A percentile compares a stretch with the other conserved stretches of the same genome.
These are phyloP conservation scores for Rafetus swinhoei DNA, from an alignment of 2,113 vertebrate genomes.

Conservation along the genomic window DNA sequence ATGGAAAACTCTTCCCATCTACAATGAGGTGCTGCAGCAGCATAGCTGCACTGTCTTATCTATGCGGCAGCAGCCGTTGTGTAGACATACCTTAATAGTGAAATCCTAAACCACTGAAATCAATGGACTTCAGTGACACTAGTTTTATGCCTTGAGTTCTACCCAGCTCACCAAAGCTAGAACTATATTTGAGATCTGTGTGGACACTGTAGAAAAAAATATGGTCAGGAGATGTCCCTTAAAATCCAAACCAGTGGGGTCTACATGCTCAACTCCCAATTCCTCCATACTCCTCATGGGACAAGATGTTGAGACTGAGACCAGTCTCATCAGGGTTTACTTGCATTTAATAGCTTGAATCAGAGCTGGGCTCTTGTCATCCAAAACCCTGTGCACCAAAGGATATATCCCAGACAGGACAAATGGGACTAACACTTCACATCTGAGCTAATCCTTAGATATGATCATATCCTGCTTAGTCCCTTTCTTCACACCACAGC, in stretches of 20 bases:
- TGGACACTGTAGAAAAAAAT: background rate
- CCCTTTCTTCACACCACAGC: too few species aligned
- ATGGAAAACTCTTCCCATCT: too few species aligned
- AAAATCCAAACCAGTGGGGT: background rate
- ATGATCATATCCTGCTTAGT: background rate
- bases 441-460: background rate
- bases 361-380: background rate
- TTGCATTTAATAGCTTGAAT: background rate
- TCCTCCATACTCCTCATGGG: background rate
- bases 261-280: background rate
- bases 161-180: background rate
- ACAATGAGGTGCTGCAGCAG: too few species aligned
- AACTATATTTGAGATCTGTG: background rate
- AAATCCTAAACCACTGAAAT: background rate
- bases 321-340: background rate
- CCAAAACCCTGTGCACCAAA: background rate
- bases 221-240: background rate
- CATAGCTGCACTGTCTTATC: too few species aligned
- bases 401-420: background rate
- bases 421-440: background rate
- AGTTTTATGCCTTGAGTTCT: background rate
- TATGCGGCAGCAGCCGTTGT: too few species aligned
- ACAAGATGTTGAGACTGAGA: rapidly evolving
- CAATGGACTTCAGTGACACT: background rate
- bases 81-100: background rate